These are phyloP conservation scores for Lochmaea capreae DNA, from an alignment of 2,888 invertebrate genomes.

Conservation along the genomic window DNA sequence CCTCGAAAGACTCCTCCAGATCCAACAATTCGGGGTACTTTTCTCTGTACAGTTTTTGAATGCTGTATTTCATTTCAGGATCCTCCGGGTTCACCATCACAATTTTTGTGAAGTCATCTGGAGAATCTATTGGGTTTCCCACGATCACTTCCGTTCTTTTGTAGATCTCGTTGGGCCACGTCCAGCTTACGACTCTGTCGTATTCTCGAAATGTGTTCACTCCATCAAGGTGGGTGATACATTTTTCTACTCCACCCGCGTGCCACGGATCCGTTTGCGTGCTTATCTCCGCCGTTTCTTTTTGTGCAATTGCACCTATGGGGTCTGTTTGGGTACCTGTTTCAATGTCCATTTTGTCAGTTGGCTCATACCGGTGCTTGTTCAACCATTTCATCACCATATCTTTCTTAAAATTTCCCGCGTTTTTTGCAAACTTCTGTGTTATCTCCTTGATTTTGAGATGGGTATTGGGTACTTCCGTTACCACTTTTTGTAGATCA, in stretches of 20 bases:
- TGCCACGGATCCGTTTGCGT: conserved; percentile 9
- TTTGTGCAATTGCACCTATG: not conserved
- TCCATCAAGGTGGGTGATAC: too few species aligned
- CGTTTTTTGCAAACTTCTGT: not conserved
- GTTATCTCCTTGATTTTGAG: not conserved
- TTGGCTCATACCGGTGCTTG: not conserved
- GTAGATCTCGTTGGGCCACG: too few species aligned
- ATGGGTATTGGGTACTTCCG: not conserved
- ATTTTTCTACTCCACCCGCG: not conserved
- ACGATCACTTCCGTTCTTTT: too few species aligned
- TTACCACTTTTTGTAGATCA: too few species aligned
- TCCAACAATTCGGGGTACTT: too few species aligned
- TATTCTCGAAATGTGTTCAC: too few species aligned
- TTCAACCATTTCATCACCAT: not conserved
- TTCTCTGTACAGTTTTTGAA: too few species aligned
- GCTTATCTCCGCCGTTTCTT: conserved; percentile 14
- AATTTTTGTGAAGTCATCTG: too few species aligned
- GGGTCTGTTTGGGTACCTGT: not conserved
- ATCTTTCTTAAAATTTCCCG: not conserved
- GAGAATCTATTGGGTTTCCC: too few species aligned
- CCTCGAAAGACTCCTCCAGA: not conserved
- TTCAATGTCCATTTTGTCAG: not conserved
- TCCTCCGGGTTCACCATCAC: too few species aligned
- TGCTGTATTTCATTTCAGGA: too few species aligned
- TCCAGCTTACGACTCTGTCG: too few species aligned